Percentiles rank a stretch among this genome's conserved stretches.
Conservation (phyloP, 2,113 vertebrate genomes). For the Donacobius atricapilla region DNA sequence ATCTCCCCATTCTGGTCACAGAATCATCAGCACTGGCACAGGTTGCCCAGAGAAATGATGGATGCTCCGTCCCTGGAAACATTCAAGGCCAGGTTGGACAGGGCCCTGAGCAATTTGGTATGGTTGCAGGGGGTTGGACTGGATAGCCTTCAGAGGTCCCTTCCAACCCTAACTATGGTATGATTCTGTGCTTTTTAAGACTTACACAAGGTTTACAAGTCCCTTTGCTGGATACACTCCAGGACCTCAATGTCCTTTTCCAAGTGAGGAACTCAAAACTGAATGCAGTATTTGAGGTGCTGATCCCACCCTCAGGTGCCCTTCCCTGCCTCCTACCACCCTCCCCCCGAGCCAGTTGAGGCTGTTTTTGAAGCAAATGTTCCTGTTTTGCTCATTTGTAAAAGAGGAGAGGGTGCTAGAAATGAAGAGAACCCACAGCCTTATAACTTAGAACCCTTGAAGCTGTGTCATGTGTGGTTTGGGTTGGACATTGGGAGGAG, state of each 20-base stretch:
- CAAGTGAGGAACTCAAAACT: background rate
- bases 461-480: background rate
- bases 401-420: no score
- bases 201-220: background rate
- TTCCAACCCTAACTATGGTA: background rate
- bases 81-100: background rate
- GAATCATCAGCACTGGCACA: background rate
- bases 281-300: background rate
- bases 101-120: background rate
- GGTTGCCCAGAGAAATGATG: background rate
- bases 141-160: background rate
- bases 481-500: background rate
- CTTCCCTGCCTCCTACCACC: background rate
- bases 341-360: fast-evolving
- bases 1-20: fast-evolving
- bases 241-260: background rate
- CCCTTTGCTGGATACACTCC: background rate
- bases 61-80: background rate
- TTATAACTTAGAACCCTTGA: background rate
- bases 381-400: background rate
- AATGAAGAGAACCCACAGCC: background rate
- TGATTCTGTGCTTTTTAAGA: background rate
- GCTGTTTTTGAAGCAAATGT: background rate
- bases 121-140: background rate
- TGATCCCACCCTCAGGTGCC: background rate